Evolutionary conservation across 1,140 invertebrate genomes (phyloP), one percentile per base, ranked within the genome.

Genomic region (Telenomus remus): DNA sequence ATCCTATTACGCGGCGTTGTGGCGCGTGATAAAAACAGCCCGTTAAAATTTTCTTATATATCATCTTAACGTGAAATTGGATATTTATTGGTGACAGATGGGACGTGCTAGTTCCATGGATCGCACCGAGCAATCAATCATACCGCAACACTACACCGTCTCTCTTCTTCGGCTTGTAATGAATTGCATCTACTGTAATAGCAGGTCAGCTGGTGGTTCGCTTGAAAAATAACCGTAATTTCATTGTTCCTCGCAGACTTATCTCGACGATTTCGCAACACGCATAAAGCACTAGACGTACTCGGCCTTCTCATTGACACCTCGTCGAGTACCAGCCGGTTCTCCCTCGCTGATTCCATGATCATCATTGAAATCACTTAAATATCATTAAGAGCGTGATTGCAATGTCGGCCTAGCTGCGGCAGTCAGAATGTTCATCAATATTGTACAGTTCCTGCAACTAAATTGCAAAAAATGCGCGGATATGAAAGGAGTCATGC

Each of bases 71-170:
- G 81, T 85, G 85, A 87, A 88, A 88, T 87, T 87, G 85, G 86
- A 87, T 88, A 88, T 88, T 86, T 88, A 87, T 88, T 85, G 84
- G 84, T 84, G 85, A 86, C 86, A 87, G 85, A 85, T 85, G 83
- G 84, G 84, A 84, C 84, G 81, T 72, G 83, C 80, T 82, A 76
- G 80, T 84, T 84, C 81, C 76, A 68, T 80, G 82, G 82, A 85
- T 87, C 82, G 82, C 80, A 79, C 75, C 13, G 69, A 78, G 78
- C 79, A 83, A 87, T 87, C 84, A 86, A 88, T 88, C 86, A 87
- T 86, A 81, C 76, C 79, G 82, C 82, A 82, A 84, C 80, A 80
- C 80, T 81, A 82, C 79, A 82, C 76, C 70, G 72, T 73, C 72
- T 74, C 70, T 80, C 66, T 74, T 80, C 80, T 80, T 81, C 56